A percentile compares a stretch with the other conserved stretches of the same genome.
These are phyloP conservation scores for Drosophila meridiana DNA, from an alignment of 2,888 invertebrate genomes.

Conservation along the genomic window DNA sequence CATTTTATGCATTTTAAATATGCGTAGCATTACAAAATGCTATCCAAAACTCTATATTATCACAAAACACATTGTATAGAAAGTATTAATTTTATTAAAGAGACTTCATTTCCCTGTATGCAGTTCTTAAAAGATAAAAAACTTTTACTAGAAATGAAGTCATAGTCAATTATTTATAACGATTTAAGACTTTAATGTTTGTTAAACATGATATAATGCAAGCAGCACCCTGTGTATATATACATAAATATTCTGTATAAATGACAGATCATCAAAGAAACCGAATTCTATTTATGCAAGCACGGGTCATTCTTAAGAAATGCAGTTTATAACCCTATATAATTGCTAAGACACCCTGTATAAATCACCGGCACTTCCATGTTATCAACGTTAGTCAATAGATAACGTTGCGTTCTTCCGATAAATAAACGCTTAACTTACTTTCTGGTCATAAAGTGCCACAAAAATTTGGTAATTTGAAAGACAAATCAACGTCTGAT, in stretches of 20 bases:
- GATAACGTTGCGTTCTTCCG: constrained; percentile 35
- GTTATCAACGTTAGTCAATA: constrained; percentile 43
- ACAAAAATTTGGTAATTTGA: constrained; percentile 15
- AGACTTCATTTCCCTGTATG: too few relatives aligned
- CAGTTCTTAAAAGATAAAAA: too few relatives aligned
- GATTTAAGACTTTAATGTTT: too few relatives aligned
- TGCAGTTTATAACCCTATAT: background rate
- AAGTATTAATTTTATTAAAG: too few relatives aligned
- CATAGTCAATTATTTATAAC: too few relatives aligned
- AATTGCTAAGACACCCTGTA: constrained; percentile 46
- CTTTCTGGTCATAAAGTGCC: constrained; percentile 32
- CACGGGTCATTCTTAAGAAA: background rate
- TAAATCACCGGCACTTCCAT: background rate
- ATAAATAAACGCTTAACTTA: constrained; percentile 48
- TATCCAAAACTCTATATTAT: too few relatives aligned
- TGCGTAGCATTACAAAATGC: too few relatives aligned
- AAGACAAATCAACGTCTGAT: constrained; percentile 33
- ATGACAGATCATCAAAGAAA: background rate
- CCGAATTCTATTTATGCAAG: background rate
- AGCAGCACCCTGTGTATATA: background rate
- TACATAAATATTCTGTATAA: background rate
- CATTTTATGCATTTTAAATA: too few relatives aligned
- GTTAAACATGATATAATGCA: background rate
- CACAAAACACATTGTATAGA: too few relatives aligned
- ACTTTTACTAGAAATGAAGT: too few relatives aligned